These are phyloP conservation scores for Eucidaris tribuloides DNA, from an alignment of 35 echinoderm and acorn worm genomes.

Conservation along the genomic window DNA sequence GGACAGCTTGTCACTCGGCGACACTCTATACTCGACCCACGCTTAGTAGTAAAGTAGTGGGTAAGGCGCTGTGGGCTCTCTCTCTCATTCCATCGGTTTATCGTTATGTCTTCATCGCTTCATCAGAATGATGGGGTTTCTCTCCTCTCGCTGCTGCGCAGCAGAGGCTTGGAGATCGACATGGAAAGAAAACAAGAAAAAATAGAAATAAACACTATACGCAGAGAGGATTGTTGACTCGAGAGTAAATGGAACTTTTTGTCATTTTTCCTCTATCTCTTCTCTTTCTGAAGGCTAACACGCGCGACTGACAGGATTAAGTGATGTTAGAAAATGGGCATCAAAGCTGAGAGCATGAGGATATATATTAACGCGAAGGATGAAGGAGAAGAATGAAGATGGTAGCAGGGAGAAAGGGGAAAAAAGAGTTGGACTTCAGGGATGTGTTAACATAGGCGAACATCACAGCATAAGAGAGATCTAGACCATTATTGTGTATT, in stretches of 20 bases:
- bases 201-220: neutral
- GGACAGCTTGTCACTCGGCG: neutral
- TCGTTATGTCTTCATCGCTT: slow-evolving; percentile 14
- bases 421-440: slow-evolving; percentile 22
- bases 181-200: neutral
- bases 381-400: neutral
- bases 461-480: neutral
- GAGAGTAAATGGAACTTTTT: neutral
- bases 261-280: neutral
- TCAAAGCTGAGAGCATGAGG: neutral
- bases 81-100: neutral
- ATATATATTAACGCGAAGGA: neutral
- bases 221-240: neutral
- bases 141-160: neutral
- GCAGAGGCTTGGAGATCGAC: neutral
- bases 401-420: neutral
- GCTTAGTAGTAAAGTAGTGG: neutral
- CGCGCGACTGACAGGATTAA: neutral
- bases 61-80: neutral
- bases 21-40: neutral
- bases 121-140: slow-evolving; percentile 35
- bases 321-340: neutral
- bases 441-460: neutral
- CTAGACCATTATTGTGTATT: neutral
- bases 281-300: neutral